phyloP scores from a whole-genome alignment of 2,797 vertebrate genomes.

The Microctenopoma lineatum region DNA sequence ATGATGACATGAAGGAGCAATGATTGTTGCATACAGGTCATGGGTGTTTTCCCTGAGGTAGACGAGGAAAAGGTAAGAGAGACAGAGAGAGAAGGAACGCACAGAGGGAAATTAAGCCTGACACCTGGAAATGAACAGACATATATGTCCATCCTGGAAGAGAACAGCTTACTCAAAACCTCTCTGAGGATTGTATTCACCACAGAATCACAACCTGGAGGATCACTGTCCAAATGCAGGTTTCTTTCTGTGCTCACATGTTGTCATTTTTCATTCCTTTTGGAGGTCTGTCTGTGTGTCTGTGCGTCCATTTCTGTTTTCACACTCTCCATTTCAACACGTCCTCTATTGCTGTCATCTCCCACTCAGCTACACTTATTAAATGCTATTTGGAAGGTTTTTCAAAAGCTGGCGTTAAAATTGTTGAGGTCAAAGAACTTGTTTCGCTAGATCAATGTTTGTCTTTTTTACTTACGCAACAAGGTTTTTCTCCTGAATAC shows the following conservation, averaged over 20 bases:
- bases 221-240: neutral
- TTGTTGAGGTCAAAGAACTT: neutral
- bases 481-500: neutral
- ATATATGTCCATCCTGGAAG: constrained; percentile 17
- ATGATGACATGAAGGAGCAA: constrained; percentile 39
- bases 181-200: neutral
- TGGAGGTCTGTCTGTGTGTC: constrained; percentile 3
- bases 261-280: constrained; percentile 6
- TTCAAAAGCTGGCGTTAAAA: neutral
- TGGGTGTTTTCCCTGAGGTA: constrained; percentile 24
- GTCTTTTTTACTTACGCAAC: neutral
- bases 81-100: constrained; percentile 13
- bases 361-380: neutral
- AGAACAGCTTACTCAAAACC: constrained; percentile 1
- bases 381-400: neutral
- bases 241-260: constrained; percentile 4
- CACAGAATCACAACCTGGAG: neutral
- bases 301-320: neutral
- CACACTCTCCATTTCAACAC: constrained; percentile 9
- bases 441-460: neutral
- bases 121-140: constrained; percentile 46
- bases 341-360: constrained; percentile 19
- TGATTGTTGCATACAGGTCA: constrained; percentile 54
- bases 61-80: neutral
- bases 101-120: constrained; percentile 48